Evolutionary conservation across 1,140 invertebrate species (phyloP).

Genomic region (Drosophila sp.): DNA sequence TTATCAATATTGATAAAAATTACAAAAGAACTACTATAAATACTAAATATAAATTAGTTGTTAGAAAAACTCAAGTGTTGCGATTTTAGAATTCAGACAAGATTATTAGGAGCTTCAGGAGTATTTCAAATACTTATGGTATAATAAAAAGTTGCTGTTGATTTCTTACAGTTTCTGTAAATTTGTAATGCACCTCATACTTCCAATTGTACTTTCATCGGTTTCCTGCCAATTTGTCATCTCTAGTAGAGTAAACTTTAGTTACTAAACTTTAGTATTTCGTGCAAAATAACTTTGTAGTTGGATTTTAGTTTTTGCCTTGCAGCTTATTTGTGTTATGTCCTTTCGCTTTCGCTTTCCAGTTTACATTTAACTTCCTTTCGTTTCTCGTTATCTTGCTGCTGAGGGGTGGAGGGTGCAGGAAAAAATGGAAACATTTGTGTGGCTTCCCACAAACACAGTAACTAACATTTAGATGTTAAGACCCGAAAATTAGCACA

Average conservation of each 20-base stretch:
- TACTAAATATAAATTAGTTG: neutral
- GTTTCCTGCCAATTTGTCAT: too few relatives aligned
- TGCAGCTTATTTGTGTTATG: constrained; percentile 19
- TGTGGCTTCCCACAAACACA: constrained; percentile 27
- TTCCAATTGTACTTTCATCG: too few relatives aligned
- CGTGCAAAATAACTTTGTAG: neutral
- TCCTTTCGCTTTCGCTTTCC: constrained; percentile 12
- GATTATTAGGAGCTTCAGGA: too few relatives aligned
- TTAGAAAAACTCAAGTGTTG: too few relatives aligned
- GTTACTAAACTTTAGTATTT: neutral
- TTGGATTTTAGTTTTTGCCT: neutral
- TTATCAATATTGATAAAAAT: neutral
- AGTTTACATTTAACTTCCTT: neutral
- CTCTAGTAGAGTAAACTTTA: too few relatives aligned
- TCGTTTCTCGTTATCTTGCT: neutral
- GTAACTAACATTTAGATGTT: constrained; percentile 41
- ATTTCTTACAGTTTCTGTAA: too few relatives aligned
- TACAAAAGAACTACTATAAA: neutral
- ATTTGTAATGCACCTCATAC: too few relatives aligned
- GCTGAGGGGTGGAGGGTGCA: neutral
- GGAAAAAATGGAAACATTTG: constrained; percentile 20
- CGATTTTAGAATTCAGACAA: too few relatives aligned
- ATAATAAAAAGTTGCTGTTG: too few relatives aligned
- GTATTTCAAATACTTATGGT: too few relatives aligned
- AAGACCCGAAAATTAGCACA: constrained; percentile 50